Conservation (phyloP, 2,888 invertebrate species). For the Seira musarum region DNA sequence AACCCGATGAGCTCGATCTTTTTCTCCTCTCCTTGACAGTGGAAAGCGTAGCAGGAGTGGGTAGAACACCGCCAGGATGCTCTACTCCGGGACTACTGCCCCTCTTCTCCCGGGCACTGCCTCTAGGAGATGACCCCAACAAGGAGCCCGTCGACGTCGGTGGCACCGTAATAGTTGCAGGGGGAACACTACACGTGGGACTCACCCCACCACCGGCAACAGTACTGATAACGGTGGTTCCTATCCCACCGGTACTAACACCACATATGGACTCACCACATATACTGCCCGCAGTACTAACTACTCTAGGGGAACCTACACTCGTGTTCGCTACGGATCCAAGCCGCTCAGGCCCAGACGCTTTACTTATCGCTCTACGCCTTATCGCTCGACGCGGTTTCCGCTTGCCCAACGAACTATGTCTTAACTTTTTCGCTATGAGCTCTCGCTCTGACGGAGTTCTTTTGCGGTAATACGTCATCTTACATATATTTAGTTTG, state of each 20-base stretch:
- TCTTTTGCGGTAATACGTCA: slow-evolving; percentile 66
- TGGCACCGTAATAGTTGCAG: slow-evolving; percentile 52
- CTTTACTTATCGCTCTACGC: slow-evolving; percentile 66
- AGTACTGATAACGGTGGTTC: slow-evolving; percentile 33
- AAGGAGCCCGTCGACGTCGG: slow-evolving; percentile 42
- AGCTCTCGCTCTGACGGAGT: slow-evolving; percentile 68
- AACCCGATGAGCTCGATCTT: slow-evolving; percentile 50
- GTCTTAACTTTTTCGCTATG: slow-evolving; percentile 67
- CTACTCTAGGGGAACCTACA: slow-evolving; percentile 65
- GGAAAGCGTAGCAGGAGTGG: slow-evolving; percentile 27
- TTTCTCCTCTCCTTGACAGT: slow-evolving; percentile 46
- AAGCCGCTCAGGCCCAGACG: slow-evolving; percentile 41
- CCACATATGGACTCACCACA: slow-evolving; percentile 66
- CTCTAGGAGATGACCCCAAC: slow-evolving; percentile 27
- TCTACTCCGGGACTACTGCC: slow-evolving; percentile 38
- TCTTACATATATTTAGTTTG: slow-evolving; percentile 66
- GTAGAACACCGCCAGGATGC: background rate
- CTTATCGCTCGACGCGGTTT: slow-evolving; percentile 69
- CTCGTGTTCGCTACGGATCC: slow-evolving; percentile 62
- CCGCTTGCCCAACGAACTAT: slow-evolving; percentile 68
- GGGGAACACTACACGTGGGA: slow-evolving; percentile 50
- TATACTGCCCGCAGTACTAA: slow-evolving; percentile 69
- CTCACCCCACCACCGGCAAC: slow-evolving; percentile 44
- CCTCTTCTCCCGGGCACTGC: slow-evolving; percentile 23
- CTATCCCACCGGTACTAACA: slow-evolving; percentile 55